Evolutionary conservation across 2,888 invertebrate genomes (phyloP), one percentile per base, ranked within the genome.

Genomic region (Leucophora obtusa): DNA sequence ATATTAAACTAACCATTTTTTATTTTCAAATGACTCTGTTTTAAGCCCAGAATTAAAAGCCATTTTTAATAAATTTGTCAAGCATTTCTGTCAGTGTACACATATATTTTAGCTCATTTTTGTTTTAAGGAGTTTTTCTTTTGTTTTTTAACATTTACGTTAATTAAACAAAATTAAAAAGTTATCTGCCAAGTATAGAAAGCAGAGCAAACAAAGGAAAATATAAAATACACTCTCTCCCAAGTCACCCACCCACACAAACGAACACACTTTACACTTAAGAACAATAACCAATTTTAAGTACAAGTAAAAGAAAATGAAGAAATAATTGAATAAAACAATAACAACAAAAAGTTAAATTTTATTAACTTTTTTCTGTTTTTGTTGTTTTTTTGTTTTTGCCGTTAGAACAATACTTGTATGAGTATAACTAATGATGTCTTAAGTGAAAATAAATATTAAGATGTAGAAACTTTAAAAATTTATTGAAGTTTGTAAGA

Each of bases 81-180:
- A n/a, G n/a, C n/a, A n/a, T n/a, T n/a, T n/a, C n/a, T 21, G 2
- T 21, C 28, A 28, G 28, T 28, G 28, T 28, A 28, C 7, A 28
- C 28, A 7, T 28, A 7, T 28, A 28, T 28, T 28, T 28, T 28
- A 28, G 28, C 28, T 3, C 6, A 28, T 3, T 28, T 28, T 28
- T 28, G 7, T 28, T 74, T 38, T 14, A 17, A 74, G 18, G n/a
- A 33, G 14, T 60, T 38, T 60, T 68, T 43, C 60, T 62, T 50
- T 62, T 15, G 53, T 62, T 54, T 54, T 24, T 18, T 68, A 75
- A 54, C 60, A 56, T 75, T 62, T 69, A 69, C 60, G 54, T 80
- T 79, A 80, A 82, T 82, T 80, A 77, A 82, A 74, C 53, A 59
- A 77, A 80, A 77, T 80, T 77, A 77, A 80, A 82, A 82, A 82